These are phyloP conservation scores for Piscicola geometra DNA, from an alignment of 2,888 invertebrate genomes.

Conservation along the genomic window DNA sequence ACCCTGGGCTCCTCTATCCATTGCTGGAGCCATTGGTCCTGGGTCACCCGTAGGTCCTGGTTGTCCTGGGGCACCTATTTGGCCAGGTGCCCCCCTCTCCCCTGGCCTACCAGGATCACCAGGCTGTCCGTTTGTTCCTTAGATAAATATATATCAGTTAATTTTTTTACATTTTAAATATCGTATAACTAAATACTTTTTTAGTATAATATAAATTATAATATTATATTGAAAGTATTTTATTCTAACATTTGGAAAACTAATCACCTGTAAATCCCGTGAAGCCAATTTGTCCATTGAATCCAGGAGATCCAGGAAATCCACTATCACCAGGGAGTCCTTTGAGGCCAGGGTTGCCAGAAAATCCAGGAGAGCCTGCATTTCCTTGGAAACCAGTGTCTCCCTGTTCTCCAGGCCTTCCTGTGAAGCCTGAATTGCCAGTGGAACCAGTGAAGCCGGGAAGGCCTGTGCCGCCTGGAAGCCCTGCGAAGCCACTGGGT, in stretches of 20 bases:
- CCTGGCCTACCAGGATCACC: slow-evolving; percentile 31
- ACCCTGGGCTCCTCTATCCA: background rate
- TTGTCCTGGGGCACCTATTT: background rate
- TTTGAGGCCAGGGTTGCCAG: slow-evolving; percentile 23
- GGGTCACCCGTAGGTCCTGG: background rate
- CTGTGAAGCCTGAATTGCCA: slow-evolving; percentile 28
- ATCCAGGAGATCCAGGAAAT: background rate
- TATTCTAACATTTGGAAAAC: background rate
- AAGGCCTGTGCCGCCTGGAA: slow-evolving; percentile 25
- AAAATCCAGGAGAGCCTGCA: slow-evolving; percentile 41
- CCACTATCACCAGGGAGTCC: background rate
- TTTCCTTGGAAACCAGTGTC: slow-evolving; percentile 27
- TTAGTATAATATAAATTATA: background rate
- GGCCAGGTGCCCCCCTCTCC: slow-evolving; percentile 26
- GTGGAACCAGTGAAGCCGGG: slow-evolving; percentile 23
- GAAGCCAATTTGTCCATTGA: background rate
- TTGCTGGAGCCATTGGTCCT: slow-evolving; percentile 4
- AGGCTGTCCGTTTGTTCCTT: slow-evolving; percentile 34
- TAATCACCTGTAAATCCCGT: background rate
- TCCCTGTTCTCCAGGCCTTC: slow-evolving; percentile 27
- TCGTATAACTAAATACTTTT: too few relatives aligned
- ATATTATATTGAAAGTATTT: background rate
- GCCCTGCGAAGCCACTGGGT: slow-evolving; percentile 21
- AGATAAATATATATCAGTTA: background rate
- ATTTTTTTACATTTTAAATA: background rate